Base-by-base conservation (phyloP, 2,113 vertebrate species). In the Leptosomus discolor region DNA sequence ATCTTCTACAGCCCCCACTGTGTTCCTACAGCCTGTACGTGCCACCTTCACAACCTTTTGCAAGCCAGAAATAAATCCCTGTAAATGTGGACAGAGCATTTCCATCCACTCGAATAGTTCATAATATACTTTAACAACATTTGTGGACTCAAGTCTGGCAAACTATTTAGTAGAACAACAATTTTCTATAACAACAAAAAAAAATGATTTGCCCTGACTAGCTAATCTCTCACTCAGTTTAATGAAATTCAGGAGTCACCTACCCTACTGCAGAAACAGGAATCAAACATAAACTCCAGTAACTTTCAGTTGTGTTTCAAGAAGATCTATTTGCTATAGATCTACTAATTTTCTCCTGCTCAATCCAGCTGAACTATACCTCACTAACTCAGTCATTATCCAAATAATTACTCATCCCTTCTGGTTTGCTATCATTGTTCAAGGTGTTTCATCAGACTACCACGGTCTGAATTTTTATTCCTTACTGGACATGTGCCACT, bases 111-210 rank as follows among this genome's bases (percentile, higher is more conserved):
- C 6, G 6, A 39, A 26, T 0, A 37, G 32, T 12, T 63, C n/a
- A 14, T 6, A 29, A 54, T 21, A 61, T 0, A 19, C 21, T 19
- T 3, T 3, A 60, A 67, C 23, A 24, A 32, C 3, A 2, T 5
- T 43, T 43, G 24, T 30, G 50, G 20, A 7, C 34, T 80, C 21
- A n/a, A n/a, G 32, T 22, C 58, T 32, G 43, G 26, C 18, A 58
- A 84, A 17, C 12, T 24, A 3, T 17, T 84, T 5, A 37, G 37
- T 2, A 78, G 14, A 79, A 75, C 23, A 58, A 50, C 39, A 27
- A 30, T 6, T 20, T 32, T 50, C 7, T 12, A 2, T 6, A 22
- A 32, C 18, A 36, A 37, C 27, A 64, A 39, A 11, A 51, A 65
- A 88, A 45, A 58, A 17, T 1, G 12, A 36, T 68, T 23, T 61